These are phyloP conservation scores for Erythrolamprus reginae DNA, from an alignment of 2,113 vertebrate species.

Conservation along the genomic window DNA sequence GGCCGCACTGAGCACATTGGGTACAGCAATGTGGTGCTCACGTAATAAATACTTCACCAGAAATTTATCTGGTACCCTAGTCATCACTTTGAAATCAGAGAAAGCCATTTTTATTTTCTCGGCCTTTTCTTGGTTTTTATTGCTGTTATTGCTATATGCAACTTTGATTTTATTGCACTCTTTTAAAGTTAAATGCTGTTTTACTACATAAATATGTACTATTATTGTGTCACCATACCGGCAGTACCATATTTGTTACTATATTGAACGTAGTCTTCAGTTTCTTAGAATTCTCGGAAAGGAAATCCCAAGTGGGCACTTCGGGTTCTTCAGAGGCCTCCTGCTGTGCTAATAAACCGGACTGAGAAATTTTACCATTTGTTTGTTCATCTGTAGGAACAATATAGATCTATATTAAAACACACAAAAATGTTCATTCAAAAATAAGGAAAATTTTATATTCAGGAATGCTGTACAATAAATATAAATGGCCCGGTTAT, in stretches of 20 bases:
- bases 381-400: constrained; percentile 42
- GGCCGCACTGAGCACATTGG: not conserved
- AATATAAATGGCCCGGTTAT: not conserved
- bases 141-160: not conserved
- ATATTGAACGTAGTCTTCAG: constrained; percentile 41
- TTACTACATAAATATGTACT: not conserved
- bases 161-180: not conserved
- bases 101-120: not conserved
- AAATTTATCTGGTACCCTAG: not conserved
- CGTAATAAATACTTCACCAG: not conserved
- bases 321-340: constrained; percentile 7
- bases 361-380: constrained; percentile 31
- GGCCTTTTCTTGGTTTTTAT: not conserved
- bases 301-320: constrained; percentile 36
- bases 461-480: not conserved
- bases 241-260: constrained; percentile 46
- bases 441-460: not conserved
- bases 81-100: not conserved
- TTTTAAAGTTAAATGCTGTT: not conserved
- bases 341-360: not conserved
- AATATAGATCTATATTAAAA: constrained; percentile 24
- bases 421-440: not conserved
- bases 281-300: constrained; percentile 13
- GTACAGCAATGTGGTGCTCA: not conserved
- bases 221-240: constrained; percentile 34